Evolutionary conservation across 1,140 invertebrate genomes (phyloP).

Genomic region (Eufriesea mexicana): DNA sequence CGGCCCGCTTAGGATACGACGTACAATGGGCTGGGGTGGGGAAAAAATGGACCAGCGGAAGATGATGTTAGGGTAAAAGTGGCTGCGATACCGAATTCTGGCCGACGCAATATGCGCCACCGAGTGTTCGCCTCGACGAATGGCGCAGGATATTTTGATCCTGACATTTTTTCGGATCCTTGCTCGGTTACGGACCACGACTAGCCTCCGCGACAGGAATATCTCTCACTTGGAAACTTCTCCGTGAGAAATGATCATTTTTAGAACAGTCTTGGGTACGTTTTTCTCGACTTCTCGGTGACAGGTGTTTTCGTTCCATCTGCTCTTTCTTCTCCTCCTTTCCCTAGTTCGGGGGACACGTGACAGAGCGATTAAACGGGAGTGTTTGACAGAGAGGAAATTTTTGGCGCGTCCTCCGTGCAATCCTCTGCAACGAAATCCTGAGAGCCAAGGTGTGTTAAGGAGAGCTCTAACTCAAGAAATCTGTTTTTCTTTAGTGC

Average conservation of each 20-base stretch:
- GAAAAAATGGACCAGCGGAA: slow-evolving; percentile 44
- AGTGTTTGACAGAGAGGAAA: neutral
- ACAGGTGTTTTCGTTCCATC: neutral
- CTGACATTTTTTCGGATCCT: neutral
- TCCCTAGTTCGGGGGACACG: rapidly evolving
- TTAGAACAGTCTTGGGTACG: no score
- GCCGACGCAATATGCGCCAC: slow-evolving; percentile 48
- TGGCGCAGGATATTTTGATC: slow-evolving; percentile 9
- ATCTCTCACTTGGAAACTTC: no score
- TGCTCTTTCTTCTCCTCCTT: neutral
- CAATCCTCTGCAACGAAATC: neutral
- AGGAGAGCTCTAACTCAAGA: neutral
- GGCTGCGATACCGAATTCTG: slow-evolving; percentile 35
- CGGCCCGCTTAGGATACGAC: slow-evolving; percentile 23
- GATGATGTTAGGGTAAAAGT: slow-evolving; percentile 57
- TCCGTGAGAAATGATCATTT: no score
- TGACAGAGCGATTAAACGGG: no score
- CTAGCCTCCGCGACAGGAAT: no score
- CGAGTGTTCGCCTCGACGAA: neutral
- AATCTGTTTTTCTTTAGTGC: slow-evolving; percentile 3
- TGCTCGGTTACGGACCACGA: no score
- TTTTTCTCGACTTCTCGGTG: no score
- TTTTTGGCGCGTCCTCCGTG: neutral
- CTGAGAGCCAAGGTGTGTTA: neutral
- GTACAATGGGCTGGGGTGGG: slow-evolving; percentile 45